phyloP scores from a whole-genome alignment of 1,140 invertebrate species.

The Drosophila parabipectinata region DNA sequence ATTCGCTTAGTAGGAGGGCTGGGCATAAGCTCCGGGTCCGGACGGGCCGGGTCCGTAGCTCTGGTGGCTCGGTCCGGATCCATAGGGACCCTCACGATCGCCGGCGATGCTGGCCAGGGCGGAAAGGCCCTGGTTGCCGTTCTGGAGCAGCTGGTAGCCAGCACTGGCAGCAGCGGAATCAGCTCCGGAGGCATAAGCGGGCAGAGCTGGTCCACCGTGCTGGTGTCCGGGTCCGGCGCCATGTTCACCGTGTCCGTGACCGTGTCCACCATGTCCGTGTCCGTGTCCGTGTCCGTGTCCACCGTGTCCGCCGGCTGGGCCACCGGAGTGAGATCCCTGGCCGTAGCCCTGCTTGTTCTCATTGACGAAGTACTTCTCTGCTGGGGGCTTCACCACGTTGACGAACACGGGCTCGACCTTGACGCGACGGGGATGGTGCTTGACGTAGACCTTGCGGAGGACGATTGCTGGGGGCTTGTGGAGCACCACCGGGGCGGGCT shows the following conservation, averaged over 20 bases:
- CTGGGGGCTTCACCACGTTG: constrained; percentile 82
- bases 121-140: constrained; percentile 73
- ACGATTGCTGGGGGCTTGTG: constrained; percentile 83
- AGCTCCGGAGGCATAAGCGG: constrained; percentile 67
- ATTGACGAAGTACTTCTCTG: constrained; percentile 82
- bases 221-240: constrained; percentile 42
- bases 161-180: constrained; percentile 71
- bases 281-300: constrained; percentile 28
- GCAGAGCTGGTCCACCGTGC: constrained; percentile 56
- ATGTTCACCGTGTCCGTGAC: constrained; percentile 34
- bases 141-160: constrained; percentile 77
- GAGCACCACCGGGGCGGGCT: constrained; percentile 80
- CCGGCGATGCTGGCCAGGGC: constrained; percentile 74
- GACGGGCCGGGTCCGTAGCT: constrained; percentile 54
- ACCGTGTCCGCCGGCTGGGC: constrained; percentile 23
- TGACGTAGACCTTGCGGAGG: constrained; percentile 79
- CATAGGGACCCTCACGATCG: constrained; percentile 59
- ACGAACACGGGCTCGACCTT: constrained; percentile 83
- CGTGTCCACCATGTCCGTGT: constrained; percentile 21
- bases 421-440: constrained; percentile 81
- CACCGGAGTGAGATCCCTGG: constrained; percentile 37
- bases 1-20: constrained; percentile 49
- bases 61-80: constrained; percentile 32
- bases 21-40: constrained; percentile 43
- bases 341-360: constrained; percentile 79